Evolutionary conservation across 2,888 invertebrate species (phyloP).

Genomic region (Dryadula phaetusa): DNA sequence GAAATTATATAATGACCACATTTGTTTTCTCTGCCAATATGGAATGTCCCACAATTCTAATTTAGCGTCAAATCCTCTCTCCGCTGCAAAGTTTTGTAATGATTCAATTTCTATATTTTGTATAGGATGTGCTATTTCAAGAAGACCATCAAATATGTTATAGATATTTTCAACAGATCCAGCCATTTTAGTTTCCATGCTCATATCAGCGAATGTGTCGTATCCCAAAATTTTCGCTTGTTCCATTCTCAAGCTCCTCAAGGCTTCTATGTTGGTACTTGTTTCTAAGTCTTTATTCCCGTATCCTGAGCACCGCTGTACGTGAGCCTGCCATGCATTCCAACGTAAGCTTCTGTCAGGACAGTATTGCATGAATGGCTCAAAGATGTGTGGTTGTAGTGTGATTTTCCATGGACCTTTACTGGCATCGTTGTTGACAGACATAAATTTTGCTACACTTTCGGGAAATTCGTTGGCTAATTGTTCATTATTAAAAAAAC

Average conservation of each 20-base stretch:
- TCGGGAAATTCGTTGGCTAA: slow-evolving; percentile 90
- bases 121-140: slow-evolving; percentile 88
- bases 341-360: slow-evolving; percentile 90
- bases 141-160: slow-evolving; percentile 86
- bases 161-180: slow-evolving; percentile 90
- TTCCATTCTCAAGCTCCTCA: slow-evolving; percentile 87
- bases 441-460: slow-evolving; percentile 86
- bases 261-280: slow-evolving; percentile 90
- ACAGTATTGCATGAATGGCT: slow-evolving; percentile 93
- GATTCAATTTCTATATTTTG: slow-evolving; percentile 90
- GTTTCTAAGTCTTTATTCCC: slow-evolving; percentile 87
- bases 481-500: slow-evolving; percentile 86
- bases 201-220: slow-evolving; percentile 91
- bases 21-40: slow-evolving; percentile 93
- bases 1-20: slow-evolving; percentile 85
- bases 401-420: slow-evolving; percentile 94
- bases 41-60: slow-evolving; percentile 93
- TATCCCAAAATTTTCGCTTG: slow-evolving; percentile 92
- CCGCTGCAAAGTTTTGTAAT: slow-evolving; percentile 89
- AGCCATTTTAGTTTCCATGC: slow-evolving; percentile 97
- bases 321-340: slow-evolving; percentile 93
- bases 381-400: slow-evolving; percentile 89
- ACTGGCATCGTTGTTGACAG: slow-evolving; percentile 84
- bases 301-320: slow-evolving; percentile 87
- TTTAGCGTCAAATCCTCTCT: slow-evolving; percentile 88